Evolutionary conservation across 2,797 vertebrate species (phyloP).

Genomic region (Anableps anableps): DNA sequence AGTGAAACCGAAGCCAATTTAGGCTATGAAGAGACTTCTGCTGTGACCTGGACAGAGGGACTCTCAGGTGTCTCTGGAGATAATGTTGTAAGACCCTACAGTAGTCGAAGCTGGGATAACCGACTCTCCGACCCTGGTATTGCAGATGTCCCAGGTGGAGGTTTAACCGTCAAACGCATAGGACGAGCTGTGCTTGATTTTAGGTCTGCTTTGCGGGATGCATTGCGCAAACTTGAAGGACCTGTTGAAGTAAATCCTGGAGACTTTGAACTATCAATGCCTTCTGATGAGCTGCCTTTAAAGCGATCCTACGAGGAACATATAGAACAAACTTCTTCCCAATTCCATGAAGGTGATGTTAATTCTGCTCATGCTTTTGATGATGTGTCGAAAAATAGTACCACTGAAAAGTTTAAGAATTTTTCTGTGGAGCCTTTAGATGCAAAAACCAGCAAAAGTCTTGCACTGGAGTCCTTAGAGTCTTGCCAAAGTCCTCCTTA

Average conservation of each 20-base stretch:
- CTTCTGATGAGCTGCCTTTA: constrained; percentile 69
- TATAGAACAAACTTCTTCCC: constrained; percentile 29
- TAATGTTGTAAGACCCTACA: constrained; percentile 25
- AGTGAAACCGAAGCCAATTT: constrained; percentile 43
- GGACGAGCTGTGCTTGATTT: constrained; percentile 89
- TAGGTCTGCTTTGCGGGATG: constrained; percentile 87
- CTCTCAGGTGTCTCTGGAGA: constrained; percentile 22
- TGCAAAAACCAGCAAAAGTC: constrained; percentile 73
- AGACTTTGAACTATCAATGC: constrained; percentile 69
- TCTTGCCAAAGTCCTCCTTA: constrained; percentile 27
- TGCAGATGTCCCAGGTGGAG: constrained; percentile 81
- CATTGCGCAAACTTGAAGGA: constrained; percentile 89
- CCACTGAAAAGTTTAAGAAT: constrained; percentile 54
- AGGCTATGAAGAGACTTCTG: constrained; percentile 43
- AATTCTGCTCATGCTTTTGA: constrained; percentile 5
- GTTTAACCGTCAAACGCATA: constrained; percentile 89
- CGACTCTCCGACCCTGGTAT: constrained; percentile 65
- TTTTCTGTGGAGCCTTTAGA: constrained; percentile 74
- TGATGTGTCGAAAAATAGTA: constrained; percentile 31
- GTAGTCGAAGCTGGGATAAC: constrained; percentile 47
- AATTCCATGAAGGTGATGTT: constrained; percentile 23
- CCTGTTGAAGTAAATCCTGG: constrained; percentile 78
- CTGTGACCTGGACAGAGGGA: constrained; percentile 50
- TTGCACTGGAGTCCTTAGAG: constrained; percentile 44
- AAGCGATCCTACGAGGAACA: constrained; percentile 30